Base-by-base conservation (phyloP, 2,797 vertebrate genomes). In the Hydrocynus forskahlii region DNA sequence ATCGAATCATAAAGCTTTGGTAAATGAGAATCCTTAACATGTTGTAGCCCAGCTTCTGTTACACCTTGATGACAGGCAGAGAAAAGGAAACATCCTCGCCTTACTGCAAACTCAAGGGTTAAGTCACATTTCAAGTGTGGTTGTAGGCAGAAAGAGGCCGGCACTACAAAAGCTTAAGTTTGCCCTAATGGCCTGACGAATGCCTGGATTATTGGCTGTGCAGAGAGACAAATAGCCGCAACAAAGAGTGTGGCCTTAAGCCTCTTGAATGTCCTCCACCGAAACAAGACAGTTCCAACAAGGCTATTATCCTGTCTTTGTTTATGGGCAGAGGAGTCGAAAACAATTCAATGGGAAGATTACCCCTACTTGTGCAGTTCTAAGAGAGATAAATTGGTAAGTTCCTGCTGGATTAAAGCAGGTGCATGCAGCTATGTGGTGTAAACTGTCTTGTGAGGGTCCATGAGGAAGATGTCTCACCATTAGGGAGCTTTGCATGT, bases 341-440 rank as follows among this genome's bases (percentile, higher is more conserved):
- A 94, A 35, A 93, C 93, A 93, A 90, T 93, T 95, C 95, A 96
- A 95, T 94, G 93, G 95, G 95, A 94, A 95, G 95, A 96, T 96
- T 97, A 96, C 92, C 92, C 93, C 93, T 93, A 93, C 95, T 96
- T 95, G 92, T 94, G 88, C 91, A 92, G 93, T 89, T 93, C 94
- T 95, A 93, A 95, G 91, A 93, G 94, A 95, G 95, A 96, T 95
- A 93, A 96, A 97, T 96, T 96, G 95, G 96, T 96, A 96, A 95
- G 95, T 96, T 97, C 95, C 96, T 95, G 94, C 95, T 93, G 91
- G 91, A 83, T 94, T 95, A 93, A 92, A 93, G 90, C 89, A 91
- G 92, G 95, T 92, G 91, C 87, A 84, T 89, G 91, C 89, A 90
- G 83, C 79, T 91, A 16, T 76, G 66, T 89, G 94, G 93, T 93